Conservation (phyloP, 2,113 vertebrate species). For the Condylura cristata region DNA sequence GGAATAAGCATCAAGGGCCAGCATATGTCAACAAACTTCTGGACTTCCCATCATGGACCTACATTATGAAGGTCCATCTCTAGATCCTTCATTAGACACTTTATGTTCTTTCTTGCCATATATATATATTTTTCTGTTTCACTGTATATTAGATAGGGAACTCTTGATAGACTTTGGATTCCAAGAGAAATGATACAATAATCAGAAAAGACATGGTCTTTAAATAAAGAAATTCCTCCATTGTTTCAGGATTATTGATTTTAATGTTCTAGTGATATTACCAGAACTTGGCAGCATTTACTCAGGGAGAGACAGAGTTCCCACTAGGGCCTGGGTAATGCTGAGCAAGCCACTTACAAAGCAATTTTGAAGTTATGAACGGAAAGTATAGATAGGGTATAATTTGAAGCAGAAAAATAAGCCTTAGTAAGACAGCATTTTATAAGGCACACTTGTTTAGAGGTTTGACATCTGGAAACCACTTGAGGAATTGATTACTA, state of each 20-base stretch:
- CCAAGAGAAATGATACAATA: conserved; percentile 59
- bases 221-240: conserved; percentile 59
- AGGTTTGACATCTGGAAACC: conserved; percentile 39
- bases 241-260: conserved; percentile 73
- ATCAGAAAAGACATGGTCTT: conserved; percentile 51
- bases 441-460: conserved; percentile 9
- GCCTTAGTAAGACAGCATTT: neutral
- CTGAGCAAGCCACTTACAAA: conserved; percentile 71
- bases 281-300: conserved; percentile 46
- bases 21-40: too few species aligned
- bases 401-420: conserved; percentile 56
- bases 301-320: conserved; percentile 51
- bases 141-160: neutral
- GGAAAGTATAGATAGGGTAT: conserved; percentile 31
- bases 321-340: conserved; percentile 46
- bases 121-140: neutral
- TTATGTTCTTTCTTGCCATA: neutral
- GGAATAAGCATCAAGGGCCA: neutral
- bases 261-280: conserved; percentile 70
- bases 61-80: neutral
- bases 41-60: neutral
- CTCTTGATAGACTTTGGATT: conserved; percentile 42
- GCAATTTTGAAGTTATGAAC: conserved; percentile 72
- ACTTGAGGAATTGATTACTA: conserved; percentile 31
- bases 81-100: too few species aligned